Base-by-base conservation (phyloP, 2,888 invertebrate species). In the Aphidius colemani region DNA sequence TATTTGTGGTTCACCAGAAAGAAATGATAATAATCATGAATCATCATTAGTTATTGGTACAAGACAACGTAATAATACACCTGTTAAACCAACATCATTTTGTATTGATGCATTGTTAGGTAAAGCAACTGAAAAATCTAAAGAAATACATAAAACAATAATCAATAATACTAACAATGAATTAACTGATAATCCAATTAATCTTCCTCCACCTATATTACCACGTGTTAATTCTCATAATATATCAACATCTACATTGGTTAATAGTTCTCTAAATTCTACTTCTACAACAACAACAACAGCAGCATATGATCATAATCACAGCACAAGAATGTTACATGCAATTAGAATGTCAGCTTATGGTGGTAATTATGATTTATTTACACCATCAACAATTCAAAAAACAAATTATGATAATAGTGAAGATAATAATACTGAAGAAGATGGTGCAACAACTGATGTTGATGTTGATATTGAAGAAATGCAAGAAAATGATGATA, bases 51-150 rank as follows among this genome's bases (percentile, higher is more conserved):
- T 30, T 5, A 30, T 30, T 30, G 30, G 30, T 30, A 11, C 66
- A 61, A 18, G 66, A 67, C 59, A 63, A 44, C 53, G 63, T 8
- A 30, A 30, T 30, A 30, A 30, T 30, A 46, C 9, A 44, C n/a
- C 68, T 9, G 58, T 66, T 10, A 77, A 81, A 30, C 90, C 90
- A 70, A 91, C 92, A 59, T 94, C 95, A 0, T 96, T 96, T 78
- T 94, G 95, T 78, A 96, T 96, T 70, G 96, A 96, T 76, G 95
- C 95, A 0, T 82, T 96, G 3, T 82, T 96, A 3, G 93, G 94
- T 0, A 87, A 88, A 60, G 87, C 81, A 68, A 82, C 45, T 11
- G 64, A 7, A n/a, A 67, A 60, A 11, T 55, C 58, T 2, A 44
- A 53, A 53, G 39, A 57, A 51, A 13, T 53, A 39, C 39, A 63